phyloP scores from a whole-genome alignment of 2,888 invertebrate species.

The Tipula lateralis region DNA sequence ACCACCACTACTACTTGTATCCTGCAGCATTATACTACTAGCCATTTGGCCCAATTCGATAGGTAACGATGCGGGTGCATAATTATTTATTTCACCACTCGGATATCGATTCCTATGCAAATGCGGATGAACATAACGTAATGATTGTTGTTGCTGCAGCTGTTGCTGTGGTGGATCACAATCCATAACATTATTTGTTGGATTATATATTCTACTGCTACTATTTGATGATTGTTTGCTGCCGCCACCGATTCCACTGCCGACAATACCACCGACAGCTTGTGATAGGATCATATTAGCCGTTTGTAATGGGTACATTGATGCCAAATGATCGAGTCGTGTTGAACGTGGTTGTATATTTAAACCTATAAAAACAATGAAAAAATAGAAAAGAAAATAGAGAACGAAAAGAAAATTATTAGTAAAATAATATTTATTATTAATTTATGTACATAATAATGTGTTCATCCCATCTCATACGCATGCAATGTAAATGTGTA shows the following conservation, averaged over 20 bases:
- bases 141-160: neutral
- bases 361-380: neutral
- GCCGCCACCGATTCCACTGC: slow-evolving; percentile 28
- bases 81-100: slow-evolving; percentile 38
- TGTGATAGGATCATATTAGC: slow-evolving; percentile 37
- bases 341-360: slow-evolving; percentile 36
- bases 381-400: neutral
- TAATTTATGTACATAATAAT: neutral
- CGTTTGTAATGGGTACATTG: slow-evolving; percentile 20
- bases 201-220: slow-evolving; percentile 32
- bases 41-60: slow-evolving; percentile 45
- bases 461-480: neutral
- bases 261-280: slow-evolving; percentile 33
- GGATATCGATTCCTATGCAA: slow-evolving; percentile 31
- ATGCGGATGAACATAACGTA: slow-evolving; percentile 35
- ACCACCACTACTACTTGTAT: slow-evolving; percentile 42
- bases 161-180: slow-evolving; percentile 62
- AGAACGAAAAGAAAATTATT: neutral
- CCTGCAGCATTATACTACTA: slow-evolving; percentile 47
- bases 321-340: slow-evolving; percentile 37
- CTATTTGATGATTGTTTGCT: slow-evolving; percentile 33
- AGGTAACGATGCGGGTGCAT: slow-evolving; percentile 47
- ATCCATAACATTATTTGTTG: slow-evolving; percentile 63
- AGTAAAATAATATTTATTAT: neutral
- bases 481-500: neutral